Base-by-base conservation (phyloP, 2,797 vertebrate species). In the Melanotaenia parkinsoni region DNA sequence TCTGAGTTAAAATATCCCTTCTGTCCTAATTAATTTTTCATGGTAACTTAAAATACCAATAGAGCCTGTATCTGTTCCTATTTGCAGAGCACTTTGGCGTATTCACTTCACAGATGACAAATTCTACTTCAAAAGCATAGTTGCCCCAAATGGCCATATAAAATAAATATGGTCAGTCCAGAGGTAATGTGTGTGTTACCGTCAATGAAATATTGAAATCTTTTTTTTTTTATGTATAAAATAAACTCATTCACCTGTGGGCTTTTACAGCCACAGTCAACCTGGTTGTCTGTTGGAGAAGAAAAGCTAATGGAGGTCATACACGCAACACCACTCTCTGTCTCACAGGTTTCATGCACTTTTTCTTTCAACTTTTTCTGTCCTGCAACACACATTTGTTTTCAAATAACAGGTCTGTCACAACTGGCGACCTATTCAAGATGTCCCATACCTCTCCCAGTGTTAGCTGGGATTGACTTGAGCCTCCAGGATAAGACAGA, bases 181-280 rank as follows among this genome's bases (percentile, higher is more conserved):
- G 62, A 80, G 82, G 77, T 89, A 83, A 78, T 76, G 60, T 82
- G 76, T 78, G 79, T 45, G 67, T 82, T 66, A 58, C 62, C 51
- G 18, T 67, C 62, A 69, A 86, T 88, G 11, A 91, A 91, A 86
- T 85, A 92, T 91, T 88, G 22, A 91, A 87, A 80, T 67, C 61
- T 77, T 85, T 80, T 20, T 45, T 45, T 47, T 47, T 40, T 83
- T 62, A 72, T 50, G 40, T 72, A 74, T 80, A 80, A 87, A 85
- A 78, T 77, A 0, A 3, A 6, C 59, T 43, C 22, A 51, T 74
- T 75, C 61, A 78, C 81, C 80, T 79, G 68, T 76, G 63, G 33
- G 82, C 80, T 84, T 85, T 85, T 79, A 61, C 16, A 11, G 67
- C 67, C 58, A 53, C 60, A 3, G 57, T 63, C 70, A 84, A 86